These are phyloP conservation scores for Sesamia nonagrioides DNA, from an alignment of 1,140 invertebrate genomes.

Conservation along the genomic window DNA sequence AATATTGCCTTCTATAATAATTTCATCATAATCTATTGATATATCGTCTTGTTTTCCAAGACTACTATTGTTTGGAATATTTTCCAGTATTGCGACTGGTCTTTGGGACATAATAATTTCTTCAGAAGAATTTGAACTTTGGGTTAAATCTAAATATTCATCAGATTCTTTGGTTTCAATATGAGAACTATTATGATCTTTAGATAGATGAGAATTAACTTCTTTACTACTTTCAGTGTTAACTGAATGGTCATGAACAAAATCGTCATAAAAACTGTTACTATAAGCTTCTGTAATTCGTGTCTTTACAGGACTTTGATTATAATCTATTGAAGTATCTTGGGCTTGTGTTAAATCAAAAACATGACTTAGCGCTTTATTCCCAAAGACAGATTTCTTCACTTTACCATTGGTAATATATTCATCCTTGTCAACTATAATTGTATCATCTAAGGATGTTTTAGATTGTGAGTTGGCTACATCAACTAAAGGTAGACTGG, in stretches of 20 bases:
- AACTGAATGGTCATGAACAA: conserved; percentile 55
- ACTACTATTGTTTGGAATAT: conserved; percentile 46
- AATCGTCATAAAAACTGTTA: conserved; percentile 59
- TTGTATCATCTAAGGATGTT: conserved; percentile 61
- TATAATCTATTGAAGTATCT: conserved; percentile 7
- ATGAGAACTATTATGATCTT: conserved; percentile 28
- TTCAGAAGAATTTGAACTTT: conserved; percentile 57
- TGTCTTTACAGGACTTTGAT: background rate
- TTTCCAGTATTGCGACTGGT: background rate
- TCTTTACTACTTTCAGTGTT: conserved; percentile 49
- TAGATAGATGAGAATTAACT: conserved; percentile 31
- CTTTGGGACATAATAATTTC: background rate
- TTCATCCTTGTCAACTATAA: conserved; percentile 58
- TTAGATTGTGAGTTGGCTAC: conserved; percentile 45
- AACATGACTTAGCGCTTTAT: background rate
- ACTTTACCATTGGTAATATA: conserved; percentile 37
- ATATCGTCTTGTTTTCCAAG: conserved; percentile 68
- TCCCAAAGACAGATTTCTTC: background rate
- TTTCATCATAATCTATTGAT: conserved; percentile 80
- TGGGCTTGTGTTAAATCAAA: conserved; percentile 44
- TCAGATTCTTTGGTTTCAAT: conserved; percentile 23
- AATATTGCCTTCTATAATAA: conserved; percentile 46
- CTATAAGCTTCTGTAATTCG: background rate
- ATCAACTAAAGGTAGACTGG: conserved; percentile 52
- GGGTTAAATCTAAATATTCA: conserved; percentile 71